Percentiles rank a stretch among this genome's conserved stretches.
Evolutionary conservation across 1,140 invertebrate genomes (phyloP).

Genomic region (Trigoniulus corallinus): DNA sequence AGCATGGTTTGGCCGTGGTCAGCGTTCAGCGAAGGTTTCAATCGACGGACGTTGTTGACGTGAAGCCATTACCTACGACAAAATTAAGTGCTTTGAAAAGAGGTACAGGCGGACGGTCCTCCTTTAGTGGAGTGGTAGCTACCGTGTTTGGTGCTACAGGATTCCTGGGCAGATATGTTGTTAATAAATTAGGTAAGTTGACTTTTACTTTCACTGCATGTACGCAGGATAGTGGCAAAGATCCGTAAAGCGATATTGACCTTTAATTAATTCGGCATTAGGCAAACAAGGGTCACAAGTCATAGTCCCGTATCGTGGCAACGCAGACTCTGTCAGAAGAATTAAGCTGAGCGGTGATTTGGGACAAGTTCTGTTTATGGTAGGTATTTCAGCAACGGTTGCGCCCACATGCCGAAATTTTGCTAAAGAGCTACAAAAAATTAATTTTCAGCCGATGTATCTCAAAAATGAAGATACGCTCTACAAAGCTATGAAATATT

Average conservation of each 20-base stretch:
- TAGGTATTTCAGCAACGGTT: conserved; percentile 15
- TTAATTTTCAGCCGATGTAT: conserved; percentile 51
- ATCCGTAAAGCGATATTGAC: too few relatives aligned
- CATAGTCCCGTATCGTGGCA: conserved; percentile 80
- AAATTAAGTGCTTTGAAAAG: conserved; percentile 49
- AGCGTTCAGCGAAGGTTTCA: too few relatives aligned
- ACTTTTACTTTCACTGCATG: conserved; percentile 2
- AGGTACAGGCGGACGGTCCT: conserved; percentile 83
- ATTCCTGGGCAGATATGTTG: conserved; percentile 67
- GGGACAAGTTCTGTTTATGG: conserved; percentile 74
- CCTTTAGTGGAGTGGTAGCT: conserved; percentile 89
- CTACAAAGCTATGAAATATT: conserved; percentile 72
- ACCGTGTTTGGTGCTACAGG: conserved; percentile 92
- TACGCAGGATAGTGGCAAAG: too few relatives aligned
- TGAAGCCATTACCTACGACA: conserved; percentile 26
- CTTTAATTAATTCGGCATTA: too few relatives aligned
- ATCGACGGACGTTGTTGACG: conserved; percentile 14
- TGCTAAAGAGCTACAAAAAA: background rate
- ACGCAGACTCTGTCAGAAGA: conserved; percentile 53
- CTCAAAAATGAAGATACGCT: conserved; percentile 78
- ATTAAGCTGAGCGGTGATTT: conserved; percentile 81
- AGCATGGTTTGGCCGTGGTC: too few relatives aligned
- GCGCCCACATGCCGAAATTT: background rate
- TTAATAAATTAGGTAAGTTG: conserved; percentile 67
- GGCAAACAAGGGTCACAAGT: conserved; percentile 48